Conservation (phyloP, 1,140 invertebrate species). For the Lordiphosa stackelbergi region DNA sequence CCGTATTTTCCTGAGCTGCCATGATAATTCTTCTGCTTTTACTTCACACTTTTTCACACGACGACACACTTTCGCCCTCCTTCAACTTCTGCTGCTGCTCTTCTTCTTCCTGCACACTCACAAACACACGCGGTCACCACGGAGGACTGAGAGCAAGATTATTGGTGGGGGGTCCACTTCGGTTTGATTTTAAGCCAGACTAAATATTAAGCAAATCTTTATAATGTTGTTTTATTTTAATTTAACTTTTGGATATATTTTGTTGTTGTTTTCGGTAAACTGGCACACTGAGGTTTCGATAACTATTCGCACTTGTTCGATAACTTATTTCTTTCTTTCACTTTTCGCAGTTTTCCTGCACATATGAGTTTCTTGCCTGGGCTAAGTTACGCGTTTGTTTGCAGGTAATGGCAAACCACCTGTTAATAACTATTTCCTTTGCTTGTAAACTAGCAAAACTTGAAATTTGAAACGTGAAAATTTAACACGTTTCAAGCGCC, state of each 20-base stretch:
- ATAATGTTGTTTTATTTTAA: background rate
- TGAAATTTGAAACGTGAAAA: background rate
- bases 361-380: background rate
- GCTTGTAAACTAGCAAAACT: background rate
- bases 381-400: background rate
- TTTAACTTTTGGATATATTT: background rate
- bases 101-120: constrained; percentile 31
- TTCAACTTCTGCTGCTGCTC: constrained; percentile 22
- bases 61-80: constrained; percentile 67
- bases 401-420: background rate
- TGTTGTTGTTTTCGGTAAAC: background rate
- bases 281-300: constrained; percentile 6
- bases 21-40: constrained; percentile 38
- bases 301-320: constrained; percentile 3
- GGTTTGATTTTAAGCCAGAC: background rate
- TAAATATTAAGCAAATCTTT: background rate
- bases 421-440: background rate
- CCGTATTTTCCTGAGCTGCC: constrained; percentile 76
- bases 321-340: constrained; percentile 1
- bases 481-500: constrained; percentile 39
- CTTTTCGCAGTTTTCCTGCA: background rate
- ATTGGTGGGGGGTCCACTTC: background rate
- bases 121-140: constrained; percentile 56
- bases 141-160: constrained; percentile 16
- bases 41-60: constrained; percentile 48